These are phyloP conservation scores for Exephanes ischioxanthus DNA, from an alignment of 2,888 invertebrate genomes.

Conservation along the genomic window DNA sequence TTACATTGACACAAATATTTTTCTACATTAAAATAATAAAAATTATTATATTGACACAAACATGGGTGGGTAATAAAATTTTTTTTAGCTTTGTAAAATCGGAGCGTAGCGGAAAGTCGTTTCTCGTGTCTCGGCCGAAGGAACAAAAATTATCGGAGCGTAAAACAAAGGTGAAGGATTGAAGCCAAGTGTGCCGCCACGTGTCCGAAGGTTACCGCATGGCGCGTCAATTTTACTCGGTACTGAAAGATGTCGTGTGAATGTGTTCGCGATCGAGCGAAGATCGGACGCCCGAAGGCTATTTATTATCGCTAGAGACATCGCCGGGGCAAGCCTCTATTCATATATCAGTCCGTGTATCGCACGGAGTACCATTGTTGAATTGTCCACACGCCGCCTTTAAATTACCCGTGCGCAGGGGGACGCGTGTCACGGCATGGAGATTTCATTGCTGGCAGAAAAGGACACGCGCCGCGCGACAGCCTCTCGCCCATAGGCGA, in stretches of 20 bases:
- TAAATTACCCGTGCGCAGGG: slow-evolving; percentile 49
- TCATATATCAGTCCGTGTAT: slow-evolving; percentile 1
- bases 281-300: slow-evolving; percentile 45
- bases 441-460: slow-evolving; percentile 39
- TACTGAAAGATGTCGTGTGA: neutral
- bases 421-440: slow-evolving; percentile 21
- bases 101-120: no score
- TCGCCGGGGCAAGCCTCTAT: slow-evolving; percentile 37
- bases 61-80: no score
- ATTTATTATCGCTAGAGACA: slow-evolving; percentile 31
- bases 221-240: neutral
- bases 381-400: slow-evolving; percentile 45
- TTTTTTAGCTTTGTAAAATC: no score
- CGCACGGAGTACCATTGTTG: slow-evolving; percentile 45
- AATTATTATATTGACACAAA: no score
- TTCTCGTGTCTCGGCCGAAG: no score
- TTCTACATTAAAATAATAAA: no score
- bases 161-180: neutral
- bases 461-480: slow-evolving; percentile 47
- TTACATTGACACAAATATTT: no score
- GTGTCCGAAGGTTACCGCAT: neutral
- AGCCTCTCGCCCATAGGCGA: neutral
- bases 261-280: slow-evolving; percentile 24
- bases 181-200: slow-evolving; percentile 5
- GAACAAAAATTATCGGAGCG: neutral